Percentiles rank a stretch among this genome's conserved stretches.
Evolutionary conservation across 2,888 invertebrate species (phyloP).

Genomic region (Cataglyphis cursor): DNA sequence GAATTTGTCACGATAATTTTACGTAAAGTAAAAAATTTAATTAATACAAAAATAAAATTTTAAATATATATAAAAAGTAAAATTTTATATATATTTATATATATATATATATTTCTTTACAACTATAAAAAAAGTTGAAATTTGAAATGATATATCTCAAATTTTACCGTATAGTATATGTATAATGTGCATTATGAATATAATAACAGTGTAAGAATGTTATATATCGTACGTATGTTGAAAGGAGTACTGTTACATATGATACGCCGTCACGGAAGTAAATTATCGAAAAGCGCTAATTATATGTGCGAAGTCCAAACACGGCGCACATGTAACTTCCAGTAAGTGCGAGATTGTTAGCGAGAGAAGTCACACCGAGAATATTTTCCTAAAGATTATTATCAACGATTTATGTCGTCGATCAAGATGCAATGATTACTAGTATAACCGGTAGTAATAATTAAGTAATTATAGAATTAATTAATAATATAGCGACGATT

Average conservation of each 20-base stretch:
- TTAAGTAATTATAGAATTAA: constrained; percentile 22
- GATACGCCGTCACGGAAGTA: constrained; percentile 2
- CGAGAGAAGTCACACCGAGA: constrained; percentile 15
- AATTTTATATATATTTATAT: background rate
- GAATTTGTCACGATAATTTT: background rate
- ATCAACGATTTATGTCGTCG: background rate
- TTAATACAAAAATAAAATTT: background rate
- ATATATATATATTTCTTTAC: background rate
- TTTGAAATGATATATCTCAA: background rate
- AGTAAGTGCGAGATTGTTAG: background rate
- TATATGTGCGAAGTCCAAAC: background rate
- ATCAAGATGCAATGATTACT: constrained; percentile 20
- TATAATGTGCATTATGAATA: constrained; percentile 1
- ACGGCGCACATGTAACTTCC: background rate
- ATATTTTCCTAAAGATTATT: constrained; percentile 42
- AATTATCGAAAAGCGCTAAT: background rate
- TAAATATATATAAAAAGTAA: background rate
- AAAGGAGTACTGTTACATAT: constrained; percentile 3
- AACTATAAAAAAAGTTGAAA: background rate
- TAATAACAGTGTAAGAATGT: constrained; percentile 25
- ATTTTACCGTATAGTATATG: constrained; percentile 14
- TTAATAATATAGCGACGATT: background rate
- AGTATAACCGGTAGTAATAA: constrained; percentile 18
- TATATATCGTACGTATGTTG: constrained; percentile 18
- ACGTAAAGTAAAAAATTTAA: background rate